Evolutionary conservation across 2,113 vertebrate genomes (phyloP).

Genomic region (Chinchilla lanigera): DNA sequence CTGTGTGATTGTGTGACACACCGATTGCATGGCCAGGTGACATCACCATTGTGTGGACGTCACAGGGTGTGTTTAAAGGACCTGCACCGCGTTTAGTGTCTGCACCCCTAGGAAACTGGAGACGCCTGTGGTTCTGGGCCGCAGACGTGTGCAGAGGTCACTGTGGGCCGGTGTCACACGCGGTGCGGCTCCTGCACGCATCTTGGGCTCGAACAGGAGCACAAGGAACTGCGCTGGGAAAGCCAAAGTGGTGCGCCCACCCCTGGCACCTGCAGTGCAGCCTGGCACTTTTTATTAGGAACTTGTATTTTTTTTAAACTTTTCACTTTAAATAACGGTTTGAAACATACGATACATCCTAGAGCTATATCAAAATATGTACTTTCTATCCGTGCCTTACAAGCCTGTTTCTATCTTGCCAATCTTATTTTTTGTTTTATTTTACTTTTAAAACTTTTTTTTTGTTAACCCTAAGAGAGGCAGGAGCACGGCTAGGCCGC

Average conservation of each 20-base stretch:
- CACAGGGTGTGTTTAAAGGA: neutral
- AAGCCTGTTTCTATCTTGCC: neutral
- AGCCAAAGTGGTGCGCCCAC: too few relatives aligned
- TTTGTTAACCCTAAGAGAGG: neutral
- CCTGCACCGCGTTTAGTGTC: too few relatives aligned
- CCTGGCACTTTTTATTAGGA: neutral
- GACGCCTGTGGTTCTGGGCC: neutral
- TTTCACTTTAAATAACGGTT: neutral
- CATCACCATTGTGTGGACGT: too few relatives aligned
- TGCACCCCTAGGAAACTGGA: neutral
- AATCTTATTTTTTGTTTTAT: neutral
- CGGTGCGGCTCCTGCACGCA: neutral
- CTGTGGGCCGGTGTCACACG: too few relatives aligned
- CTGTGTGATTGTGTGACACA: neutral
- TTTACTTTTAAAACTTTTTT: neutral
- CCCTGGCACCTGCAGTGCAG: neutral
- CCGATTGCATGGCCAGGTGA: too few relatives aligned
- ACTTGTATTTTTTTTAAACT: neutral
- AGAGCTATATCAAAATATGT: neutral
- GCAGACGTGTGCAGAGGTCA: neutral
- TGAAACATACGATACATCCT: neutral
- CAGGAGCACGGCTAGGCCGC: too few relatives aligned
- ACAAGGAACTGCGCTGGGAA: too few relatives aligned
- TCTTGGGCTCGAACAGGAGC: too few relatives aligned
- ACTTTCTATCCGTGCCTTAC: too few relatives aligned